Conservation (phyloP, 2,797 vertebrate genomes). For the Fringilla coelebs region DNA sequence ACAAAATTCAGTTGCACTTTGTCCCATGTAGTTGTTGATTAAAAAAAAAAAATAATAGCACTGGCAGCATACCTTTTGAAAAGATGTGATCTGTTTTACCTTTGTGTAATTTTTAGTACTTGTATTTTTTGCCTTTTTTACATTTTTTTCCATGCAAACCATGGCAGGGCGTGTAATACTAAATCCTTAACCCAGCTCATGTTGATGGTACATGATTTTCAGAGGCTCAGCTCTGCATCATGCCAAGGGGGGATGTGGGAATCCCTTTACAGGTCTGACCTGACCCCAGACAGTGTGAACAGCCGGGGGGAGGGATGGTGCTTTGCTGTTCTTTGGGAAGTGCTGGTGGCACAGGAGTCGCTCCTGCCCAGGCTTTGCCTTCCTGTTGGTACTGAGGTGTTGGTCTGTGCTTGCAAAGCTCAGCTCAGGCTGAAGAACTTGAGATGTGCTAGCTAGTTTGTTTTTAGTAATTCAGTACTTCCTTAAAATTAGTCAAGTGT, state of each 20-base stretch:
- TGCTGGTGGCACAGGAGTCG: neutral
- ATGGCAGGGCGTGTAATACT: neutral
- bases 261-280: neutral
- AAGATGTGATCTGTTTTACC: neutral
- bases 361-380: neutral
- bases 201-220: neutral
- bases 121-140: neutral
- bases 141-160: neutral
- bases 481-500: conserved; percentile 68
- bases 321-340: neutral
- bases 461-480: conserved; percentile 57
- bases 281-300: neutral
- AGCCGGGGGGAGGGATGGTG: neutral
- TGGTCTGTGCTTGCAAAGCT: conserved; percentile 5
- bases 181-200: neutral
- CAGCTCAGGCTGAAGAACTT: neutral
- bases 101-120: neutral
- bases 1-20: neutral
- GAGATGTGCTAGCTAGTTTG: conserved; percentile 13
- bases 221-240: neutral
- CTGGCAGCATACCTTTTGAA: neutral
- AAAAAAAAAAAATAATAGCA: neutral
- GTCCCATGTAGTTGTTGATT: neutral
- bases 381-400: neutral
- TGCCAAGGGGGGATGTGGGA: too few relatives aligned